These are phyloP conservation scores for Scrobipalpa atriplicella DNA, from an alignment of 2,888 invertebrate genomes.

Conservation along the genomic window DNA sequence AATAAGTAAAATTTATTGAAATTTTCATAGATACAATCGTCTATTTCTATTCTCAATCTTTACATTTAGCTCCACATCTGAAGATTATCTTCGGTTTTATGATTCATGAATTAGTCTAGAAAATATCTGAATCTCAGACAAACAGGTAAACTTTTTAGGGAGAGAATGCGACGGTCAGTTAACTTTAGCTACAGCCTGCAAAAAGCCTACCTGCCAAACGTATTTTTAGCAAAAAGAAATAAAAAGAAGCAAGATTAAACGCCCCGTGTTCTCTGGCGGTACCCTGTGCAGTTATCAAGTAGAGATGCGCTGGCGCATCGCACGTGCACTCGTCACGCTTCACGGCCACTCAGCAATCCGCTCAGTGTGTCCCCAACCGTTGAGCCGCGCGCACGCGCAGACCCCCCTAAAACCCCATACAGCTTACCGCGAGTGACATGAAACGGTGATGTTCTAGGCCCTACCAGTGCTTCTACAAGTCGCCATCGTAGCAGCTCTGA, in stretches of 20 bases:
- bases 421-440: constrained; percentile 69
- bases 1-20: too few relatives aligned
- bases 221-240: background rate
- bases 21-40: too few relatives aligned
- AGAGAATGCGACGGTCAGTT: too few relatives aligned
- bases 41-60: too few relatives aligned
- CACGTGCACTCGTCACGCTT: constrained; percentile 79
- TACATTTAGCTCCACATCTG: too few relatives aligned
- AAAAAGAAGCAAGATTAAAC: background rate
- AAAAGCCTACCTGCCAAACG: too few relatives aligned
- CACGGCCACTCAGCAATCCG: constrained; percentile 72
- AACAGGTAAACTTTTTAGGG: too few relatives aligned
- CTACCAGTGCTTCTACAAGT: constrained; percentile 46
- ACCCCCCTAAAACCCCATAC: constrained; percentile 44
- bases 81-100: too few relatives aligned
- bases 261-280: constrained; percentile 7
- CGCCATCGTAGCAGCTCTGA: constrained; percentile 49
- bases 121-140: too few relatives aligned
- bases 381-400: constrained; percentile 68
- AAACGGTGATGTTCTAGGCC: constrained; percentile 56
- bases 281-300: constrained; percentile 28
- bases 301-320: constrained; percentile 64
- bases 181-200: too few relatives aligned
- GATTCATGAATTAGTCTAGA: too few relatives aligned
- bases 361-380: constrained; percentile 73